Base-by-base conservation (phyloP, 37 sponge, comb jelly and placozoan species). In the Diacarnus erythraeanus region DNA sequence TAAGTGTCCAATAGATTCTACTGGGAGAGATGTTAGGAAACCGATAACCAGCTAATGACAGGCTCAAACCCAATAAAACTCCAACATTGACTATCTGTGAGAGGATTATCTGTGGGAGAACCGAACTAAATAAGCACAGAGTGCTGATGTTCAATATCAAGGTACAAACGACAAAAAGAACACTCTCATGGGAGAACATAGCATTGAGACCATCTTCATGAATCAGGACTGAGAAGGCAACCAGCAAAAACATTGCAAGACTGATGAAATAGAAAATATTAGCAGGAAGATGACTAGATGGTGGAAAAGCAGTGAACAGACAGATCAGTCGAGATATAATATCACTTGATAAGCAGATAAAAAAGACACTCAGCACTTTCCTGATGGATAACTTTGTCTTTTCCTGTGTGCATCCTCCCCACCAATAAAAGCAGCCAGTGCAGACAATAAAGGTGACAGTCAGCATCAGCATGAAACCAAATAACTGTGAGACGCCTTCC, bases 381-480 rank as follows among this genome's bases (percentile, higher is more conserved):
- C 70, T 77, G 22, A 68, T 18, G n/a, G 42, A 71, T 29, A 77
- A 44, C 30, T 69, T 37, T 18, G 59, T 44, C 25, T 44, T 25
- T 9, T 54, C 72, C 20, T 17, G 26, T 26, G 27, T 69, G 59
- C 42, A 41, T 6, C 59, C 18, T 18, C 71, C 71, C 85, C 85
- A 84, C 85, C 85, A 84, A 29, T 76, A 23, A 47, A 63, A 84
- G 20, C 56, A 41, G 5, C 85, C 85, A 59, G 56, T 34, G 33
- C 78, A 59, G 21, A 59, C 42, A 9, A 37, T 56, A 34, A 84
- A 84, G 26, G 64, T 35, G 6, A 20, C 71, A 20, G 36, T 38
- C 51, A 70, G 77, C 29, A 59, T 42, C 31, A 84, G 27, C 78
- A 84, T 34, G 56, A 84, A 84, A 20, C 85, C 85, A 29, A 84